These are phyloP conservation scores for Xenus cinereus DNA, from an alignment of 2,113 vertebrate species.

Conservation along the genomic window DNA sequence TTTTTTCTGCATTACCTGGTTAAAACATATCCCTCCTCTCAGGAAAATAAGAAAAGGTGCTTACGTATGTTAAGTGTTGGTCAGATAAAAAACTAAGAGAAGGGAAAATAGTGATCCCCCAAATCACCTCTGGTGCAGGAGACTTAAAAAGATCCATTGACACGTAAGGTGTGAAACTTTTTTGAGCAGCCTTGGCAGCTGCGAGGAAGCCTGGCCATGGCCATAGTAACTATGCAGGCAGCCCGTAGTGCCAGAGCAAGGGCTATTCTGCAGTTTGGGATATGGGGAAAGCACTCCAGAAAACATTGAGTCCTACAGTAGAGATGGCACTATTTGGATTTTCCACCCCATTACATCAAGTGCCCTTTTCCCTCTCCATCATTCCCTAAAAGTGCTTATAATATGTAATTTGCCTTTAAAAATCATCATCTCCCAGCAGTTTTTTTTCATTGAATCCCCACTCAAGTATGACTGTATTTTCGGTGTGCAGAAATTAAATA, in stretches of 20 bases:
- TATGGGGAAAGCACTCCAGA: not conserved
- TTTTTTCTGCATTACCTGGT: not conserved
- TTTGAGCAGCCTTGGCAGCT: not conserved
- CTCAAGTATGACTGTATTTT: not conserved
- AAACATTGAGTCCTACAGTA: not conserved
- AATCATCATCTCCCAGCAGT: not conserved
- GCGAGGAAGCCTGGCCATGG: not conserved
- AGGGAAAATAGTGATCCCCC: not conserved
- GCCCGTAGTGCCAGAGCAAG: not conserved
- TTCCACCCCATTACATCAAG: not conserved
- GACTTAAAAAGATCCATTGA: not conserved
- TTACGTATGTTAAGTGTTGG: not conserved
- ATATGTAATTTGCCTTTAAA: not conserved
- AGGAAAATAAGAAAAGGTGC: not conserved
- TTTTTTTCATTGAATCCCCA: not conserved
- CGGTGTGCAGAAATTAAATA: not conserved
- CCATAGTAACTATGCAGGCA: not conserved
- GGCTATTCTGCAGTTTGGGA: not conserved
- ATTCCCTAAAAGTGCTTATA: not conserved
- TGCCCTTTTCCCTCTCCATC: not conserved
- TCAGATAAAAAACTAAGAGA: not conserved
- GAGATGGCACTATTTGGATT: not conserved
- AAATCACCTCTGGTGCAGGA: not conserved
- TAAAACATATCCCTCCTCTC: not conserved
- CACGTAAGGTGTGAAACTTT: not conserved